Conservation (phyloP, 2,113 vertebrate species). For the Numenius arquata region DNA sequence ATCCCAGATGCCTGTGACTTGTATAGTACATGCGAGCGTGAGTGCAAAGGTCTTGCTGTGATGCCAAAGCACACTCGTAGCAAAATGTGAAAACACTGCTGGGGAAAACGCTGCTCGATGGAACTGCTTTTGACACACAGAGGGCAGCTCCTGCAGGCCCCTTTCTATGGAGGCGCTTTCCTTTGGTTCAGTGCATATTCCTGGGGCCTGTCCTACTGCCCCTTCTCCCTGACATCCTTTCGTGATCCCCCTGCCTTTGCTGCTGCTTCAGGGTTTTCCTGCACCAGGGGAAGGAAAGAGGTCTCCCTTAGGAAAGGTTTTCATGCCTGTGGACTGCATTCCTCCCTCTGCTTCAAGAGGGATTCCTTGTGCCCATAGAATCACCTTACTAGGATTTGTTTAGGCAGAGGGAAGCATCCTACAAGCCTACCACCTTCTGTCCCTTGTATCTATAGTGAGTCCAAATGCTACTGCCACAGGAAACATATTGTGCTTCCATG, state of each 20-base stretch:
- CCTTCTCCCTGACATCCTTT: background rate
- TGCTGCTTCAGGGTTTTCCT: background rate
- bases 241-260: background rate
- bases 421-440: background rate
- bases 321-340: background rate
- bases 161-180: background rate
- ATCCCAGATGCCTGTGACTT: background rate
- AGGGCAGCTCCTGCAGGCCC: background rate
- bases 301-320: background rate
- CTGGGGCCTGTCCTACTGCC: background rate
- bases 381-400: background rate
- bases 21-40: background rate
- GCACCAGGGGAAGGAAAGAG: background rate
- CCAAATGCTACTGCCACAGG: background rate
- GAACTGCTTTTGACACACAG: background rate
- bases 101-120: background rate
- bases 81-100: background rate
- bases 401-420: background rate
- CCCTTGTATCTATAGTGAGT: background rate
- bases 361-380: background rate
- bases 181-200: background rate
- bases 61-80: background rate
- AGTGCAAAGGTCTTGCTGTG: background rate
- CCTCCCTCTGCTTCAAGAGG: background rate
- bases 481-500: background rate